phyloP scores from a whole-genome alignment of 2,888 invertebrate genomes.

The Mycalesis mineus region DNA sequence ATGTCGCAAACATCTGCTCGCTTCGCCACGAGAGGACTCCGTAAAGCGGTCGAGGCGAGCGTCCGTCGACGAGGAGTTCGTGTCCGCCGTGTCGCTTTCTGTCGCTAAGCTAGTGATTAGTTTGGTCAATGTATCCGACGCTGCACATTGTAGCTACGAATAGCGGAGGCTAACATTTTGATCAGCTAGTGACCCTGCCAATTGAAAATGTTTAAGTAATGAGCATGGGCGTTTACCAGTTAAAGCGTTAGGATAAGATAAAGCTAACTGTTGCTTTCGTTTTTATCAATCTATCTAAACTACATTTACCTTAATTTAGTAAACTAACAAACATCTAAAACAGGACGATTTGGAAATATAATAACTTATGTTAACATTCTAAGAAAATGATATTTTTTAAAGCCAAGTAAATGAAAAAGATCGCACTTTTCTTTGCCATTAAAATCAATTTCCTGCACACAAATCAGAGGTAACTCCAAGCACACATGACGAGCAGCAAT shows the following conservation, averaged over 20 bases:
- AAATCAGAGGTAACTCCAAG: background rate
- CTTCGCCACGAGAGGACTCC: background rate
- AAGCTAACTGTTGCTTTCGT: too few species aligned
- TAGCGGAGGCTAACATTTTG: too few species aligned
- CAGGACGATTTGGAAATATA: too few species aligned
- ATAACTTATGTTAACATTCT: too few species aligned
- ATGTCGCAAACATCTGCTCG: constrained; percentile 28
- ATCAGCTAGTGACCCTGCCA: too few species aligned
- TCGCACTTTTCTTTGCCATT: background rate
- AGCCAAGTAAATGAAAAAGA: background rate
- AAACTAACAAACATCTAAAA: too few species aligned
- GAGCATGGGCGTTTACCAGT: too few species aligned
- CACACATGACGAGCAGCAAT: constrained; percentile 5
- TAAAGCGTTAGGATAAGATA: too few species aligned
- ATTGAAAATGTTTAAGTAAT: too few species aligned
- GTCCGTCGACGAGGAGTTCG: constrained; percentile 9
- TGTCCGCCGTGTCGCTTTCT: constrained; percentile 10
- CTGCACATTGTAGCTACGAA: too few species aligned
- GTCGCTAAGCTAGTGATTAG: constrained; percentile 11
- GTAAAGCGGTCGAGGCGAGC: constrained; percentile 24
- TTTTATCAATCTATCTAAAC: too few species aligned
- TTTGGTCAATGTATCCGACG: background rate
- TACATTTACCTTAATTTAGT: too few species aligned
- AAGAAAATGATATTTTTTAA: background rate
- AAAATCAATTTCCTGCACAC: background rate